Evolutionary conservation across 2,888 invertebrate species (phyloP), one percentile per base, ranked within the genome.

Genomic region (Lasioglossum malachurum): DNA sequence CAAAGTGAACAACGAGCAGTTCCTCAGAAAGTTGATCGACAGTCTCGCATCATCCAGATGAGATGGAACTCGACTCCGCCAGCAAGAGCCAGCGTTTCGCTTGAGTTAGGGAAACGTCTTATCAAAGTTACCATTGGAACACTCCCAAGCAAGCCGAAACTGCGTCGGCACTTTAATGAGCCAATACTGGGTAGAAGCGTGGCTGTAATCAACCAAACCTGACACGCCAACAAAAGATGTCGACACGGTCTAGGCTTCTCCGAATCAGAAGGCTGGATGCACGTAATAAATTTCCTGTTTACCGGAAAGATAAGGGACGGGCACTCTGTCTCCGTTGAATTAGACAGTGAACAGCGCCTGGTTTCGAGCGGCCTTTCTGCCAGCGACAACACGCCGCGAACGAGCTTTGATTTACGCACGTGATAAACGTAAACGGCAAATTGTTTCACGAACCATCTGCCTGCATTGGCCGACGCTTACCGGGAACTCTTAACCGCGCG

Each of bases 111-210:
- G 72, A 71, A 85, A 81, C 49, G 75, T 78, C 86, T 86, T 86
- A 86, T 78, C 85, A 75, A 78, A 84, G 85, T 80, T 86, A 71
- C 75, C 78, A 75, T 78, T 80, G 77, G 78, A 80, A 75, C 77
- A 64, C 71, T 78, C 67, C 77, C 53, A n/a, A n/a, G 75, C 64
- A 41, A 78, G 78, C 75, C 60, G 75, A 85, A 76, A 86, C 81
- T 75, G 67, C 57, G 85, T 84, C 77, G 75, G 85, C 75, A 78
- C 78, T 86, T 85, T 86, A 86, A 85, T 84, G 86, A 85, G 78
- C 86, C 85, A 86, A 86, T 86, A 81, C 64, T 78, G 44, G 35
- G 60, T 73, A 27, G 53, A 60, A 78, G 35, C 57, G 44, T 78
- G 75, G 80, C 44, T 64, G 75, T 78, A 77, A 84, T 78, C 80